Conservation (phyloP, 2,113 vertebrate genomes). For the Ursus arctos region DNA sequence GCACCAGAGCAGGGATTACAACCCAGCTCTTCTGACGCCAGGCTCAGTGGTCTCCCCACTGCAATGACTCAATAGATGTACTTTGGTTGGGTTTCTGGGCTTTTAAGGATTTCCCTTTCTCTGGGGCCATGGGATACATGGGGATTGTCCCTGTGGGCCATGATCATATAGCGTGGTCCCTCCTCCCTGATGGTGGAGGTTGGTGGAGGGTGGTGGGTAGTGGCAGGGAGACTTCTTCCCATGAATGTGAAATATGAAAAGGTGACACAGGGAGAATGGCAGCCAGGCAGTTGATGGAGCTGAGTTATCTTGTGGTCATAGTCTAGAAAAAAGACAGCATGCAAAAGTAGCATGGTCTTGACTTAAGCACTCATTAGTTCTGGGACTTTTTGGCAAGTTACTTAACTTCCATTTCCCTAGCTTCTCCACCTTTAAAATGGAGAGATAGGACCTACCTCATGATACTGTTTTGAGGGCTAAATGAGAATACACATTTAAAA, state of each 20-base stretch:
- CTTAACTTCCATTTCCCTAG: neutral
- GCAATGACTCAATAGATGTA: neutral
- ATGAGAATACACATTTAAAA: neutral
- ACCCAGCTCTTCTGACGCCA: neutral
- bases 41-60: neutral
- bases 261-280: neutral
- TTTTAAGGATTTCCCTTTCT: constrained; percentile 22
- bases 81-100: neutral
- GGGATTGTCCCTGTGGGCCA: neutral
- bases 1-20: neutral
- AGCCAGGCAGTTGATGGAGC: neutral
- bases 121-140: neutral
- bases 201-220: neutral
- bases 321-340: neutral
- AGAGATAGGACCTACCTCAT: neutral
- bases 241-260: neutral
- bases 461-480: neutral
- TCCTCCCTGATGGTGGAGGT: neutral
- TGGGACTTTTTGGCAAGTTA: neutral
- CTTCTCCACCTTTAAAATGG: neutral
- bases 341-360: neutral
- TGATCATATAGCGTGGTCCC: neutral
- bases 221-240: neutral
- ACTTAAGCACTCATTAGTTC: neutral
- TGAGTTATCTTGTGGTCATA: too few relatives aligned